Base-by-base conservation (phyloP, 2,888 invertebrate genomes). In the Euclidia mi region DNA sequence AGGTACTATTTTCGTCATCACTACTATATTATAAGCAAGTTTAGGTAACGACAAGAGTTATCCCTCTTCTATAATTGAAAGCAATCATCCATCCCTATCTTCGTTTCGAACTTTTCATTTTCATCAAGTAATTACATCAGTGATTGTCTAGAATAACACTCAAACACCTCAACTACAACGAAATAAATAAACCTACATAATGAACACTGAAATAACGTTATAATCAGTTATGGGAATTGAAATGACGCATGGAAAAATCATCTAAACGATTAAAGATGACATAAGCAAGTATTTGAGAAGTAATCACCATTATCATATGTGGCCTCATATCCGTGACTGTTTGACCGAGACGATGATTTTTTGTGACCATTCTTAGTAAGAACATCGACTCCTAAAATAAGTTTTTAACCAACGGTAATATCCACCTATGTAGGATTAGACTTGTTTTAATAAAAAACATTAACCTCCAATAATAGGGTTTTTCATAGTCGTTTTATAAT, bases 251-350 rank as follows among this genome's bases (percentile, higher is more conserved):
- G 18, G 37, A 41, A 50, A 31, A 42, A 43, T 43, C 9, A 43
- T 31, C 14, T 9, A 11, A 42, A 35, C n/a, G 14, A 42, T 49
- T 14, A 28, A 18, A 34, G 11, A 70, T 62, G 52, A 70, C 52
- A 62, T 62, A 63, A n/a, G n/a, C n/a, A n/a, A n/a, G 35, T 43
- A 41, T 65, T 65, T 56, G 11, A 50, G 11, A 44, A 29, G 37
- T 40, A 46, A 53, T 46, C 20, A 34, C 32, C n/a, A 34, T 11
- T 10, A 28, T 38, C 34, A 37, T 57, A 43, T n/a, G n/a, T n/a
- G 71, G 29, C 46, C 18, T n/a, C 10, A 43, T 28, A 50, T 50
- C 50, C 50, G 50, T 29, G 29, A 37, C n/a, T 12, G 43, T 42
- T 50, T 50, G 49, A 50, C 49, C 42, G 28, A 25, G 17, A n/a